A percentile compares a stretch with the other conserved stretches of the same genome.
These are phyloP conservation scores for Camponotus fellah DNA, from an alignment of 2,888 invertebrate species.

Conservation along the genomic window DNA sequence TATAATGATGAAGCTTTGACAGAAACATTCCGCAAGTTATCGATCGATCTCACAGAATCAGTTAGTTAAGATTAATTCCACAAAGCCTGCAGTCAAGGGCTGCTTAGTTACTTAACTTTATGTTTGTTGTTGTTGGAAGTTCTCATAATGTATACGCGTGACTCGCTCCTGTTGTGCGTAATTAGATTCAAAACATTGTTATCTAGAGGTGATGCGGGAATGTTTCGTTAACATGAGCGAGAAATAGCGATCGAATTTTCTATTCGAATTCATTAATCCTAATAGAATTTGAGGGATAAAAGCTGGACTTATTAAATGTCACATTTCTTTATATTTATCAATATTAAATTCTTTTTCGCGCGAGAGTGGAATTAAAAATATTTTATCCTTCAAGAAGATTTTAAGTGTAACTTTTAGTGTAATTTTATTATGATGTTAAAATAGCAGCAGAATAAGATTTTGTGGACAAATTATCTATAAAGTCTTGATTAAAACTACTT, in stretches of 20 bases:
- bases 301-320: conserved; percentile 9
- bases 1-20: conserved; percentile 38
- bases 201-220: conserved; percentile 41
- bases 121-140: conserved; percentile 53
- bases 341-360: neutral
- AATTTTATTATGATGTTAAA: conserved; percentile 8
- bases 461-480: conserved; percentile 40
- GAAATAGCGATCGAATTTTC: neutral
- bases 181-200: conserved; percentile 48
- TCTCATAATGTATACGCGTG: conserved; percentile 52
- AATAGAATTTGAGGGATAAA: neutral
- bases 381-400: neutral
- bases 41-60: conserved; percentile 53
- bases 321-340: neutral
- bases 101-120: conserved; percentile 56
- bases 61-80: conserved; percentile 62
- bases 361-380: neutral
- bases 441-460: conserved; percentile 10
- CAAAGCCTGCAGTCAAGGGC: neutral
- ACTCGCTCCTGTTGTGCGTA: conserved; percentile 47
- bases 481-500: conserved; percentile 42
- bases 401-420: neutral
- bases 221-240: conserved; percentile 26
- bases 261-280: neutral
- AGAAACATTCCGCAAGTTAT: conserved; percentile 60